A percentile compares a stretch with the other conserved stretches of the same genome.
Conservation (phyloP, 1,140 invertebrate genomes). For the Brachionus paranguensis region DNA sequence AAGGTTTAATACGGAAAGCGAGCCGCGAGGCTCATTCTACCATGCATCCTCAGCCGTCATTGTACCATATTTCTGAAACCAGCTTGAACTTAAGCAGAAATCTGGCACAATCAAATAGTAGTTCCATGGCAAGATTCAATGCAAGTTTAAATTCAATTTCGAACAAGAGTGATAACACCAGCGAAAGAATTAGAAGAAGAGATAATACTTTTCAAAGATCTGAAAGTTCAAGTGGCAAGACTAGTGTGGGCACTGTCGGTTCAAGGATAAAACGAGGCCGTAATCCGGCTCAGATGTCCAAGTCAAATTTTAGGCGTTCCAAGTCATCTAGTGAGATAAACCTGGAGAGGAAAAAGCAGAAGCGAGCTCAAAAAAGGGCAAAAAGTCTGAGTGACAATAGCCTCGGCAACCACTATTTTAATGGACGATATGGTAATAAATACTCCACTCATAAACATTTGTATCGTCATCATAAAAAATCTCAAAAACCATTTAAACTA, state of each 20-base stretch:
- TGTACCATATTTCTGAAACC: background rate
- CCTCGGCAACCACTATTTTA: background rate
- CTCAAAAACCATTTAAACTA: background rate
- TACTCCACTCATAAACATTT: background rate
- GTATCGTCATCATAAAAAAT: constrained; percentile 12
- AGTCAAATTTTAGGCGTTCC: background rate
- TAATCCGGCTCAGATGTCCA: background rate
- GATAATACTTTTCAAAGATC: background rate
- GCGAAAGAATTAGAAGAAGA: background rate
- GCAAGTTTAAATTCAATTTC: background rate
- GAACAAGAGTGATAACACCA: background rate
- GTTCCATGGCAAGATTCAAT: background rate
- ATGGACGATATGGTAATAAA: background rate
- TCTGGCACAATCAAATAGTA: background rate
- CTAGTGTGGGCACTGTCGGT: background rate
- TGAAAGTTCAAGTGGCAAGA: background rate
- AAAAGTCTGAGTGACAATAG: background rate
- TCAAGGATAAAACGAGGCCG: background rate
- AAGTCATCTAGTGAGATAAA: background rate
- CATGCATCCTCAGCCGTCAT: background rate
- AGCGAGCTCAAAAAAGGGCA: background rate
- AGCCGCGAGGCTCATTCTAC: background rate
- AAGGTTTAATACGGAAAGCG: background rate
- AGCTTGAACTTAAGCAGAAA: background rate
- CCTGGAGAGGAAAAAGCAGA: background rate